phyloP scores from a whole-genome alignment of 2,113 vertebrate genomes.

The Propithecus coquereli region DNA sequence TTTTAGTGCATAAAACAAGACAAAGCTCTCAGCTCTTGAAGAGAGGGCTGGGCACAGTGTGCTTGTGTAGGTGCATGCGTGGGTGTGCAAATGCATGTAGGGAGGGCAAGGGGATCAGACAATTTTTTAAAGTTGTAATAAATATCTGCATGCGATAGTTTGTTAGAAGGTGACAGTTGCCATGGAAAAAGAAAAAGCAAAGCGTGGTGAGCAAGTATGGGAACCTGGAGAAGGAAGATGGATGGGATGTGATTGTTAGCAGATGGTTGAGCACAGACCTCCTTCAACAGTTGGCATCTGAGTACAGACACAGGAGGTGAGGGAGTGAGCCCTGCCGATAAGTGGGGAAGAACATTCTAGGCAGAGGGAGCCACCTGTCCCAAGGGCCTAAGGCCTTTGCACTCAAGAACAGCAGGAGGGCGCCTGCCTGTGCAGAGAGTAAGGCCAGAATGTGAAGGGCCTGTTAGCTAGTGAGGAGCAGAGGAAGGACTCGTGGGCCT shows the following conservation, averaged over 20 bases:
- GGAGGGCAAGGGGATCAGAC: accelerated
- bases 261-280: accelerated
- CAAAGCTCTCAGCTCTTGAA: neutral
- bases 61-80: accelerated
- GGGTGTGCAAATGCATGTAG: neutral
- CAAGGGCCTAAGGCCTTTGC: neutral
- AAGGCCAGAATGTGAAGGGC: neutral
- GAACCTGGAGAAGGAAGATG: neutral
- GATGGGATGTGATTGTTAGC: neutral
- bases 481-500: neutral
- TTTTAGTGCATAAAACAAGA: neutral
- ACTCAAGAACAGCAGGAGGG: neutral
- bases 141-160: neutral
- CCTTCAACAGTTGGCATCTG: neutral
- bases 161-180: neutral
- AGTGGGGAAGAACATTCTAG: neutral
- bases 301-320: neutral
- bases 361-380: neutral
- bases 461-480: neutral
- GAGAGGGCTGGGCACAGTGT: neutral
- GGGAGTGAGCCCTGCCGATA: neutral
- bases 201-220: neutral
- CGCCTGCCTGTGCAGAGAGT: accelerated
- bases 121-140: neutral
- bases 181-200: neutral